Conservation (phyloP, 1,140 invertebrate genomes). For the Papilio helenus region DNA sequence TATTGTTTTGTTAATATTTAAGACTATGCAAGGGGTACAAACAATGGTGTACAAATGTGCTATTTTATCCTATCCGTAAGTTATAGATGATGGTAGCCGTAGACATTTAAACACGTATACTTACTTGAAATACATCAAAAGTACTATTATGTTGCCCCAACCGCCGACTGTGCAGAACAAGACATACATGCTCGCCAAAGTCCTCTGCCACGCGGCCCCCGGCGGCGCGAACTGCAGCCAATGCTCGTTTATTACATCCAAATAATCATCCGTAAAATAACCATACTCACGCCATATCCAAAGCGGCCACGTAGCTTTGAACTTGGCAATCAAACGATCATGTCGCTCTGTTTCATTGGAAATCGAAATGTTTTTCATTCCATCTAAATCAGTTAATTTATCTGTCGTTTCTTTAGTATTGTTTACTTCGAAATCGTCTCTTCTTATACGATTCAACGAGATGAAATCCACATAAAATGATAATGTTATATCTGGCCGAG, state of each 20-base stretch:
- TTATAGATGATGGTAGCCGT: not conserved
- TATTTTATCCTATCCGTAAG: not conserved
- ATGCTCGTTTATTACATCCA: constrained; percentile 85
- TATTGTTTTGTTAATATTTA: too few relatives aligned
- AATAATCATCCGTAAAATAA: constrained; percentile 83
- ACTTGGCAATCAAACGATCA: constrained; percentile 57
- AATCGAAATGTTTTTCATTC: constrained; percentile 49
- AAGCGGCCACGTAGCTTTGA: constrained; percentile 80
- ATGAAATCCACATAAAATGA: constrained; percentile 2
- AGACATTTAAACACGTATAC: constrained; percentile 42
- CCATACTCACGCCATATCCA: constrained; percentile 79
- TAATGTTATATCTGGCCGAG: constrained; percentile 18
- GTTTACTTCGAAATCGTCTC: not conserved
- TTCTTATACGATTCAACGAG: constrained; percentile 12
- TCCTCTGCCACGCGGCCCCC: constrained; percentile 79
- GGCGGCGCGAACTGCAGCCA: constrained; percentile 87
- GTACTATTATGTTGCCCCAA: constrained; percentile 86
- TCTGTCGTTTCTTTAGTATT: constrained; percentile 26
- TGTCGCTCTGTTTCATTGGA: constrained; percentile 45
- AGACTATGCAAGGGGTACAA: not conserved
- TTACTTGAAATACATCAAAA: constrained; percentile 87
- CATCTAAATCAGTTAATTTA: constrained; percentile 38
- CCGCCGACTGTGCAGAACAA: constrained; percentile 85
- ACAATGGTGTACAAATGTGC: not conserved
- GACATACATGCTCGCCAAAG: constrained; percentile 84